phyloP scores from a whole-genome alignment of 2,888 invertebrate species.

The Phania funesta region DNA sequence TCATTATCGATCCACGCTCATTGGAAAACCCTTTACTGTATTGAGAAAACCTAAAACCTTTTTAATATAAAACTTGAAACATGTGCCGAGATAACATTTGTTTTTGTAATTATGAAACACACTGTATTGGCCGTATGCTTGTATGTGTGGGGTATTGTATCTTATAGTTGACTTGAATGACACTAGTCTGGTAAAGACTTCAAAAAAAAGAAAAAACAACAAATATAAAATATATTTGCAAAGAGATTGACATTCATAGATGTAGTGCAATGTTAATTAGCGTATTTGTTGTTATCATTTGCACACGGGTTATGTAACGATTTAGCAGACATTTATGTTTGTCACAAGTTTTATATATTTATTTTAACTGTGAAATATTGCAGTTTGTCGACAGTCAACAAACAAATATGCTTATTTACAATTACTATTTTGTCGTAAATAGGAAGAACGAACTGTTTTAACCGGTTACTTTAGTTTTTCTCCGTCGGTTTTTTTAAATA shows the following conservation, averaged over 20 bases:
- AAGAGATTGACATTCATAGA: constrained; percentile 56
- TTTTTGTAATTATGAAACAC: not conserved
- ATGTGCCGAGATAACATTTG: not conserved
- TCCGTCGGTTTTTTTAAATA: too few species aligned
- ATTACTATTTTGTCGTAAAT: too few species aligned
- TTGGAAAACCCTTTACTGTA: too few species aligned
- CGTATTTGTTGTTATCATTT: constrained; percentile 38
- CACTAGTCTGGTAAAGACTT: constrained; percentile 21
- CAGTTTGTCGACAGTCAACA: too few species aligned
- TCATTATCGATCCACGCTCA: too few species aligned
- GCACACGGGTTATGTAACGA: constrained; percentile 1
- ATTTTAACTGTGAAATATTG: too few species aligned
- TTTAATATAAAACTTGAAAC: too few species aligned
- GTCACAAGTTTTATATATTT: not conserved
- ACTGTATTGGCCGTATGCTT: constrained; percentile 8
- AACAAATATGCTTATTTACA: too few species aligned
- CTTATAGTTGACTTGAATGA: constrained; percentile 39
- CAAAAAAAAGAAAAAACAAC: not conserved
- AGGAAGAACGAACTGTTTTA: too few species aligned
- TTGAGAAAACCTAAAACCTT: too few species aligned
- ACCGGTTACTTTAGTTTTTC: too few species aligned
- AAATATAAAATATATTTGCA: constrained; percentile 47
- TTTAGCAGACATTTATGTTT: not conserved
- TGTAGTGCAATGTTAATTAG: constrained; percentile 61
- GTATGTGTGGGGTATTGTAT: not conserved